Conservation (phyloP, 2,113 vertebrate species). For the Malurus cyaneus region DNA sequence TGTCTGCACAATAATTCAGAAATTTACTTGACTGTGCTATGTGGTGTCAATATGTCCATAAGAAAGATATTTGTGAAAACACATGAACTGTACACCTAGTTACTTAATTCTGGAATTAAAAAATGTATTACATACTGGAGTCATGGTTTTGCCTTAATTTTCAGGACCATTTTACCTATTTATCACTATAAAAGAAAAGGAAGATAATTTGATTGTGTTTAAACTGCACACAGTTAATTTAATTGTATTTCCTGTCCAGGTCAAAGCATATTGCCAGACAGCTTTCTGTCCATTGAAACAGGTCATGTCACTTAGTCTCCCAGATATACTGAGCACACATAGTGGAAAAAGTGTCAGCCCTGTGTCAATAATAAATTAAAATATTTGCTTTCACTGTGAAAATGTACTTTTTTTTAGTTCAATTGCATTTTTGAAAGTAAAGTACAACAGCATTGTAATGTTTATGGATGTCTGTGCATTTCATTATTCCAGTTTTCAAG, state of each 20-base stretch:
- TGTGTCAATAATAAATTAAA: not conserved
- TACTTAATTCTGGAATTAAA: not conserved
- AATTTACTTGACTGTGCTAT: not conserved
- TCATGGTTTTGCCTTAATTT: not conserved
- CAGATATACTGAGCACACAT: not conserved
- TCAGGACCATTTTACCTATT: not conserved
- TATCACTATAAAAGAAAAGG: not conserved
- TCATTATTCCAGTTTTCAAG: not conserved
- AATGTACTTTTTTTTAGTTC: not conserved
- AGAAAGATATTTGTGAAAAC: not conserved
- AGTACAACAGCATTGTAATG: not conserved
- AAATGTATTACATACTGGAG: not conserved
- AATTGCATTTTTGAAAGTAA: not conserved
- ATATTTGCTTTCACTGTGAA: not conserved
- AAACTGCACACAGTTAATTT: not conserved
- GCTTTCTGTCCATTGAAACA: not conserved
- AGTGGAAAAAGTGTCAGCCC: not conserved
- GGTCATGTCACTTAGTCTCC: not conserved
- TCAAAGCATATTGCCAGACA: not conserved
- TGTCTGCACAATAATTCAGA: not conserved
- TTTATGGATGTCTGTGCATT: not conserved
- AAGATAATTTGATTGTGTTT: not conserved
- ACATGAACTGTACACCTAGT: rapidly evolving
- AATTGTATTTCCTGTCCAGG: not conserved
- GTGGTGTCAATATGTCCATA: not conserved